phyloP scores from a whole-genome alignment of 2,797 vertebrate genomes.

The Lacerta viridis region DNA sequence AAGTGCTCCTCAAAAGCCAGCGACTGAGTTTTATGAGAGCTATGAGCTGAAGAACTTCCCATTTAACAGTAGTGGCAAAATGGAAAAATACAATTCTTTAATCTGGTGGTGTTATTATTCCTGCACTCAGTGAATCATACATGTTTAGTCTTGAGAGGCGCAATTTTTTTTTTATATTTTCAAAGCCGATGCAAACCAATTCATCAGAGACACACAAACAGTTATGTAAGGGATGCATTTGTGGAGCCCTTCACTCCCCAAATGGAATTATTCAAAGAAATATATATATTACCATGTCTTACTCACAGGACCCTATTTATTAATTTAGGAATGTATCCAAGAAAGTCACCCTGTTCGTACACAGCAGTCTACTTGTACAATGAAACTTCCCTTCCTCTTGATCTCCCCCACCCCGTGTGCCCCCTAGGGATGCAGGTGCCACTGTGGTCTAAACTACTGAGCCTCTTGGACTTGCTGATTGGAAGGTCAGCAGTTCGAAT shows the following conservation, averaged over 20 bases:
- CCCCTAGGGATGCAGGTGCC: too few species aligned
- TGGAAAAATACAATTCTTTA: neutral
- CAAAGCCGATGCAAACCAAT: neutral
- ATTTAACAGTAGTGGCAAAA: slow-evolving; percentile 2
- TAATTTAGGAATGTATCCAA: neutral
- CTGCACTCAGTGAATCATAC: neutral
- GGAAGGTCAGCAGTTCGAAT: too few species aligned
- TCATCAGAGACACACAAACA: neutral
- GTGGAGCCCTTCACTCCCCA: neutral
- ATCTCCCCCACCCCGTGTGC: too few species aligned
- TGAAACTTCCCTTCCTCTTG: too few species aligned
- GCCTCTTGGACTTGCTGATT: too few species aligned
- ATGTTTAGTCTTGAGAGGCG: neutral
- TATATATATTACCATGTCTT: neutral
- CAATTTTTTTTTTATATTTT: slow-evolving; percentile 5
- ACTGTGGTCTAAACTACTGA: too few species aligned
- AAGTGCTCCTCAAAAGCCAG: neutral
- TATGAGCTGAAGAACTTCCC: neutral
- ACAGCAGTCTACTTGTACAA: too few species aligned
- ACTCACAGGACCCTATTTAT: neutral
- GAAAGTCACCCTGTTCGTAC: too few species aligned
- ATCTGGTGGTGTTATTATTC: neutral
- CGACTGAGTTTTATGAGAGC: neutral
- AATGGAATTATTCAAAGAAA: neutral
- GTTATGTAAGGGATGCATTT: neutral